Evolutionary conservation across 2,888 invertebrate species (phyloP).

Genomic region (Malachius bipustulatus): DNA sequence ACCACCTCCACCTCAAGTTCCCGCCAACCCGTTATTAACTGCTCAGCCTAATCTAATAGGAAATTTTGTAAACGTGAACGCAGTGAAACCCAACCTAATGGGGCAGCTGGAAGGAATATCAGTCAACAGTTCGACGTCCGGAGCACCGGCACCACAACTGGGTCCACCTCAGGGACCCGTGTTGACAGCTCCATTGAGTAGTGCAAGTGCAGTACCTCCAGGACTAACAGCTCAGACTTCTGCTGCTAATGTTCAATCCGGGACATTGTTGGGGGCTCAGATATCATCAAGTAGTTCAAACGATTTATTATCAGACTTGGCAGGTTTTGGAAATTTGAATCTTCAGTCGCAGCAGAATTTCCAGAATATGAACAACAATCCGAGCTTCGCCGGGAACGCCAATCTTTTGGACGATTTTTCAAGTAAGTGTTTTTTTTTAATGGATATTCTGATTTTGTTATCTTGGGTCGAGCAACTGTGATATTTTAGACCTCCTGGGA

Average conservation of each 20-base stretch:
- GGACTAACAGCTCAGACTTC: conserved; percentile 15
- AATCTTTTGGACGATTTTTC: conserved; percentile 22
- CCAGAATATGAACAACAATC: background rate
- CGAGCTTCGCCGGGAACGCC: too few relatives aligned
- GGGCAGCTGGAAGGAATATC: too few relatives aligned
- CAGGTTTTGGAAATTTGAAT: conserved; percentile 26
- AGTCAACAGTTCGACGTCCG: conserved; percentile 6
- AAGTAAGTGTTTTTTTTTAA: background rate
- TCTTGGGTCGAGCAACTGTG: too few relatives aligned
- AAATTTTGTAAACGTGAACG: too few relatives aligned
- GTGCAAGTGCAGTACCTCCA: conserved; percentile 10
- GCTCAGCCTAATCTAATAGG: conserved; percentile 16
- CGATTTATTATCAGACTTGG: conserved; percentile 31
- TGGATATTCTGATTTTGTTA: background rate
- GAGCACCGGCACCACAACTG: conserved; percentile 7
- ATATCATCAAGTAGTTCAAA: too few relatives aligned
- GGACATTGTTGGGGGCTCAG: too few relatives aligned
- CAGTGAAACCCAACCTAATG: conserved; percentile 8
- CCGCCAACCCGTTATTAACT: too few relatives aligned
- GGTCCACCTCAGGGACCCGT: background rate
- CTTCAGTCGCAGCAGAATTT: conserved; percentile 19
- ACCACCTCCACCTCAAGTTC: conserved; percentile 16
- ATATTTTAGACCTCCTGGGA: too few relatives aligned
- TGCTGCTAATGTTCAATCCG: too few relatives aligned
- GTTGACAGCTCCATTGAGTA: conserved; percentile 3